Evolutionary conservation across 2,888 invertebrate species (phyloP).

Genomic region (Cephus sareptanus): DNA sequence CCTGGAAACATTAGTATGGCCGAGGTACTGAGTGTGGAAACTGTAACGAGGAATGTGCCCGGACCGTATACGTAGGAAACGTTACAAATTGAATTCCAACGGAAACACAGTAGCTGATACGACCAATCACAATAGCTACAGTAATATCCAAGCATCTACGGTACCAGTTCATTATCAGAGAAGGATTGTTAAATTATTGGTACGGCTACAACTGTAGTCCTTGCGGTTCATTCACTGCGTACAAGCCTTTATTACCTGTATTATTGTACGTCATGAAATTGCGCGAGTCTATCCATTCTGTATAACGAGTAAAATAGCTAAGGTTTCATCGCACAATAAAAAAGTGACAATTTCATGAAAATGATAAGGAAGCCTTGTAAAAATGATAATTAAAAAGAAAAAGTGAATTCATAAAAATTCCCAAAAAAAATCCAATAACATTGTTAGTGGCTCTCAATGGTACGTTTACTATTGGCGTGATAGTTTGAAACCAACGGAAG

Average conservation of each 20-base stretch:
- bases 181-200: slow-evolving; percentile 44
- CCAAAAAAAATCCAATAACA: background rate
- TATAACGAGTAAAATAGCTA: background rate
- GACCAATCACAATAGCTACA: slow-evolving; percentile 34
- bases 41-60: slow-evolving; percentile 40
- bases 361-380: background rate
- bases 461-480: background rate
- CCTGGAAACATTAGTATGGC: background rate
- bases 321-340: background rate
- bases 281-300: background rate
- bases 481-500: background rate
- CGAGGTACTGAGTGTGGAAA: slow-evolving; percentile 19
- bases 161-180: slow-evolving; percentile 29
- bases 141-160: slow-evolving; percentile 6
- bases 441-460: background rate
- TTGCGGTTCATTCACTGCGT: slow-evolving; percentile 37
- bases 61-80: slow-evolving; percentile 32
- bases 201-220: slow-evolving; percentile 31
- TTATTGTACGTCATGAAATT: slow-evolving; percentile 16
- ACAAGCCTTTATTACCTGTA: slow-evolving; percentile 16
- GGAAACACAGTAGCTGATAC: slow-evolving; percentile 46
- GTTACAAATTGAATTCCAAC: slow-evolving; percentile 52
- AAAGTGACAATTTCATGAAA: background rate
- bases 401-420: background rate
- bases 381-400: background rate